Evolutionary conservation across 2,888 invertebrate species (phyloP), one percentile per base, ranked within the genome.

Genomic region (Macrophya alboannulata): DNA sequence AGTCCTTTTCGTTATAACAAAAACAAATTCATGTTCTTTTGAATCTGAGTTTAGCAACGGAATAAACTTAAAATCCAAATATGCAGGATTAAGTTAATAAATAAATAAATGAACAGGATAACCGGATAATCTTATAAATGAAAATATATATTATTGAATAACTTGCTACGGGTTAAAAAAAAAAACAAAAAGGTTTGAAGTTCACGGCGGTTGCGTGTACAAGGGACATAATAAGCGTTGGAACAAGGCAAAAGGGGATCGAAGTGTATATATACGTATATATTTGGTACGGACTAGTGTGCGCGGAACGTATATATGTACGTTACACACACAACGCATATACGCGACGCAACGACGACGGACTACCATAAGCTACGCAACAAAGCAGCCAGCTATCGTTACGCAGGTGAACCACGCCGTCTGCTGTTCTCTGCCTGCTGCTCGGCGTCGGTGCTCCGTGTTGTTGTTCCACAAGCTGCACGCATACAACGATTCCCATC

Each of bases 371-470:
- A 74, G 72, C 72, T 77, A 77, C 77, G 77, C 77, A 77, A 77
- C 77, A 77, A 77, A 77, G 77, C 81, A 62, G 62, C 40, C 40
- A 81, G 83, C 83, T 83, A 83, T 83, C 83, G 83, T 62, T 83
- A 83, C 83, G 83, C 83, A 83, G 83, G 83, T 83, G 83, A 83
- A 83, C 83, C 83, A 86, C 87, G 89, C 89, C 90, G 90, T 90
- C 90, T 90, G 89, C 89, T 88, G 87, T 55, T 43, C 74, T 37
- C 37, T 48, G 86, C 87, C 89, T 89, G 87, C 89, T 90, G 88
- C 88, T 86, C 86, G 86, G 88, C 86, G 81, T 17, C n/a, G 31
- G 25, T 62, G 68, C 84, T 83, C 25, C 25, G 51, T 77, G 51
- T 51, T 77, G 51, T 77, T 55, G 77, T 77, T 77, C 77, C 77